Evolutionary conservation across 1,140 invertebrate genomes (phyloP).

Genomic region (Aporrectodea caliginosa): DNA sequence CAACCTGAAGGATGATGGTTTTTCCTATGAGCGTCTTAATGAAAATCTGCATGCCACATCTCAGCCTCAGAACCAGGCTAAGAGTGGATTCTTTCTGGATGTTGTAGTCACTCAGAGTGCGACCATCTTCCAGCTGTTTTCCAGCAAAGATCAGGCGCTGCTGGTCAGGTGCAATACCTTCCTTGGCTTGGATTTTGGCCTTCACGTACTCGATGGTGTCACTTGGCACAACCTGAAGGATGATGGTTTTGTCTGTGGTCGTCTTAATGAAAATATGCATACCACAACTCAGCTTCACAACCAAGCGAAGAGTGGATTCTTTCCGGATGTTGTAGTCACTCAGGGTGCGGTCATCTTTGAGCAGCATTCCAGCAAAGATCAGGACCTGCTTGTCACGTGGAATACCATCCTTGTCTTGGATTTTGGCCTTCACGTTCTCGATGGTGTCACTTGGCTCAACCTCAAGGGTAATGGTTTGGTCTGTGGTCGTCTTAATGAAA

Average conservation of each 20-base stretch:
- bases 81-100: too few species aligned
- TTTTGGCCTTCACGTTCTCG: too few species aligned
- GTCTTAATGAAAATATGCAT: constrained; percentile 72
- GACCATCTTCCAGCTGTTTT: constrained; percentile 65
- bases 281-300: constrained; percentile 65
- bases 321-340: constrained; percentile 78
- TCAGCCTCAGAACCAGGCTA: too few species aligned
- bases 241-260: constrained; percentile 84
- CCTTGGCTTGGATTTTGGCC: constrained; percentile 49
- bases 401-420: constrained; percentile 80
- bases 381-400: constrained; percentile 61
- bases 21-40: constrained; percentile 58
- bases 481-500: too few species aligned
- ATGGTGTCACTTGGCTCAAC: too few species aligned
- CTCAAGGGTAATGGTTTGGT: too few species aligned
- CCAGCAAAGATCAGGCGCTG: too few species aligned
- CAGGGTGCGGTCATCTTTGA: constrained; percentile 68
- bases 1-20: constrained; percentile 61
- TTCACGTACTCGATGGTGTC: constrained; percentile 94
- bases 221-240: constrained; percentile 81
- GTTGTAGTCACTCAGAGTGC: constrained; percentile 74
- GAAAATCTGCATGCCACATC: constrained; percentile 63
- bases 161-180: constrained; percentile 56
- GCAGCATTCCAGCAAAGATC: constrained; percentile 67
- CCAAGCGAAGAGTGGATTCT: constrained; percentile 67